These are phyloP conservation scores for Tautogolabrus adspersus DNA, from an alignment of 2,113 vertebrate genomes.

Conservation along the genomic window DNA sequence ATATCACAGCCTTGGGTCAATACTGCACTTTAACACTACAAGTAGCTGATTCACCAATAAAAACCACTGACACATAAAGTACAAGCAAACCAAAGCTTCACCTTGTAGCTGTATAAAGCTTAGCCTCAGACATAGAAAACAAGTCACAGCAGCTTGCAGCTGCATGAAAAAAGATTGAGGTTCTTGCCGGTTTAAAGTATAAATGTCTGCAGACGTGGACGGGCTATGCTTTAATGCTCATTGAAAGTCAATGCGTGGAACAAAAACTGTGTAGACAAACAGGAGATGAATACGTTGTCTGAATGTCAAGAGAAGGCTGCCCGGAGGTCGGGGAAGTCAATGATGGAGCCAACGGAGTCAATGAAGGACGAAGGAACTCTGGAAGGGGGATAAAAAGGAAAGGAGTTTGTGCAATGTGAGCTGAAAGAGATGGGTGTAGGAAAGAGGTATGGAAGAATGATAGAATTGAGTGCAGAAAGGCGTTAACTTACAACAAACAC, in stretches of 20 bases:
- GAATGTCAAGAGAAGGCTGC: slow-evolving; percentile 71
- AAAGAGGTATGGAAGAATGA: neutral
- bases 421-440: neutral
- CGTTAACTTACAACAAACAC: slow-evolving; percentile 5
- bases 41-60: slow-evolving; percentile 28
- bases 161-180: slow-evolving; percentile 31
- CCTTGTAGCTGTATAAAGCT: slow-evolving; percentile 13
- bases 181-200: neutral
- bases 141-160: slow-evolving; percentile 31
- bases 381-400: neutral
- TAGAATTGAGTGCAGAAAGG: neutral
- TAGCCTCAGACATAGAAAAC: slow-evolving; percentile 27
- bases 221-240: slow-evolving; percentile 23
- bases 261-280: slow-evolving; percentile 62
- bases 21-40: neutral
- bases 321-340: slow-evolving; percentile 66
- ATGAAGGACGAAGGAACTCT: slow-evolving; percentile 36
- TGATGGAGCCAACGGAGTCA: slow-evolving; percentile 61
- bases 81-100: slow-evolving; percentile 20
- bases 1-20: slow-evolving; percentile 7
- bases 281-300: slow-evolving; percentile 56
- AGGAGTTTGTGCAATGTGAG: slow-evolving; percentile 1
- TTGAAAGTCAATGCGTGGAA: slow-evolving; percentile 61
- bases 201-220: slow-evolving; percentile 37
- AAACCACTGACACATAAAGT: slow-evolving; percentile 30